Percentiles rank a stretch among this genome's conserved stretches.
Conservation (phyloP, 1,140 invertebrate genomes). For the Trinorchestia longiramus region DNA sequence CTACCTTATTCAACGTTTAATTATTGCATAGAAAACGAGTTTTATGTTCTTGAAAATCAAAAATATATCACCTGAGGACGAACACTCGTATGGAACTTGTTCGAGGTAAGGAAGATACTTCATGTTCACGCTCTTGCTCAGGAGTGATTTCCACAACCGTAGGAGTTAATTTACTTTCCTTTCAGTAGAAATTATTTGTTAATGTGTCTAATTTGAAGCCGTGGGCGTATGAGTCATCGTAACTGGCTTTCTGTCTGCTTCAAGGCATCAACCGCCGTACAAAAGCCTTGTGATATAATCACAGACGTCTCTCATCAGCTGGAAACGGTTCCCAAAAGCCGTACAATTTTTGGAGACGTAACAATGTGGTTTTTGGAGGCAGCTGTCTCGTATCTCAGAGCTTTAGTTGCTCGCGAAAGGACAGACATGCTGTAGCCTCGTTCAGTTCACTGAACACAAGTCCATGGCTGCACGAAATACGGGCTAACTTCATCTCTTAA, state of each 20-base stretch:
- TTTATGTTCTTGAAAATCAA: not conserved
- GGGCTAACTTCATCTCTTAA: slow-evolving; percentile 7
- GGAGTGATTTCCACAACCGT: not conserved
- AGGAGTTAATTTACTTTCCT: not conserved
- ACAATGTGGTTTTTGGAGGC: slow-evolving; percentile 39
- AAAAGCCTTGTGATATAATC: not conserved
- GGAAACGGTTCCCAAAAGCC: not conserved
- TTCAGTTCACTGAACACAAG: not conserved
- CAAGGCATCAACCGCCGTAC: not conserved
- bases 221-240: not conserved
- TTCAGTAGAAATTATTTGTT: not conserved
- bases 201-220: not conserved
- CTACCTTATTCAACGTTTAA: not conserved
- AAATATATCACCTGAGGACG: not conserved
- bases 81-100: not conserved
- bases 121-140: not conserved
- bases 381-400: slow-evolving; percentile 26
- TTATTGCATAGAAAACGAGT: not conserved
- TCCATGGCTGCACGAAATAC: not conserved
- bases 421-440: not conserved
- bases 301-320: not conserved
- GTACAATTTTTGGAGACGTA: not conserved
- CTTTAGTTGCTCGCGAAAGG: slow-evolving; percentile 10
- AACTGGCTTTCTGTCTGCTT: not conserved
- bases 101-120: not conserved